These are phyloP conservation scores for Psophia crepitans DNA, from an alignment of 2,113 vertebrate genomes.

Conservation along the genomic window DNA sequence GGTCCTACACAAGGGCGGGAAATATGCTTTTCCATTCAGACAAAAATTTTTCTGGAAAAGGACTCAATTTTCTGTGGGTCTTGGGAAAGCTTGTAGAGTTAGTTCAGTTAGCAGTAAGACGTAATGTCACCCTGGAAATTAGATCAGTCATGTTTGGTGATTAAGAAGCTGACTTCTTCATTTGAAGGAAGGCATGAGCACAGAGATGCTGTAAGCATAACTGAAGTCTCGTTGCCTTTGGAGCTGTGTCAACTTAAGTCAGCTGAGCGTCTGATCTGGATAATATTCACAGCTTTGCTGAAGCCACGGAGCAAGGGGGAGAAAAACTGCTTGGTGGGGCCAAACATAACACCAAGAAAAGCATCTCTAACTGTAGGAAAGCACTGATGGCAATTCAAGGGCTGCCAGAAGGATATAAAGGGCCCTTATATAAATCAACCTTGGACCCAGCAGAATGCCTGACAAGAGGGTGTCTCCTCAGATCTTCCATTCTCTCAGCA, in stretches of 20 bases:
- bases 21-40: too few species aligned
- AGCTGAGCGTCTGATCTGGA: not conserved
- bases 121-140: not conserved
- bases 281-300: not conserved
- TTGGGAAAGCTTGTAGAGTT: not conserved
- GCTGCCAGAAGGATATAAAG: not conserved
- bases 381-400: not conserved
- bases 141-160: not conserved
- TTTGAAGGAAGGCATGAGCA: not conserved
- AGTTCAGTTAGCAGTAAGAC: not conserved
- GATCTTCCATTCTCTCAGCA: conserved; percentile 19
- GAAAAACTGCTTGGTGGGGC: not conserved
- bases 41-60: too few species aligned
- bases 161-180: not conserved
- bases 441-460: not conserved
- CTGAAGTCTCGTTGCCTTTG: not conserved
- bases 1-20: too few species aligned
- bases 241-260: not conserved
- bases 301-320: not conserved
- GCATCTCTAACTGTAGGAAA: not conserved
- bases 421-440: not conserved
- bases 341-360: not conserved
- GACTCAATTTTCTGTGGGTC: not conserved
- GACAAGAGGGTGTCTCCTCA: not conserved
- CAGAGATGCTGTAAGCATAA: not conserved